Evolutionary conservation across 2,888 invertebrate genomes (phyloP).

Genomic region (Coelogynopora nodosa): DNA sequence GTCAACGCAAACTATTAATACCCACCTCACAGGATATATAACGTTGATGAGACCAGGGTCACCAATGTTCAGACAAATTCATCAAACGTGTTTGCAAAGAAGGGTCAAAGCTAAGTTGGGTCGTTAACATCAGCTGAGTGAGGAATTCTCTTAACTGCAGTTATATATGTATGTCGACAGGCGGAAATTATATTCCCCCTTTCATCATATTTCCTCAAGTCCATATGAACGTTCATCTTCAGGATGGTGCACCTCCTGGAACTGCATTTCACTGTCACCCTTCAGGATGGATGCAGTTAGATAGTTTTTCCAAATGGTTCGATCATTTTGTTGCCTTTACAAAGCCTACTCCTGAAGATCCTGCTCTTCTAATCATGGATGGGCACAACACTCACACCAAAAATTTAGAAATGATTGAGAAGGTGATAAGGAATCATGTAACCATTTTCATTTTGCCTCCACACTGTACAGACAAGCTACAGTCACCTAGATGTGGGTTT

Average conservation of each 20-base stretch:
- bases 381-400: slow-evolving; percentile 55
- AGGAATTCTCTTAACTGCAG: slow-evolving; percentile 48
- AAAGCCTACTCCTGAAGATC: slow-evolving; percentile 50
- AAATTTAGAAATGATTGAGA: slow-evolving; percentile 53
- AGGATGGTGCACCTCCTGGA: slow-evolving; percentile 53
- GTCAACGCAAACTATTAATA: slow-evolving; percentile 6
- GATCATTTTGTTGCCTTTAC: slow-evolving; percentile 56
- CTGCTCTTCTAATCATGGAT: slow-evolving; percentile 56
- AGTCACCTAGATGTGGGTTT: slow-evolving; percentile 51
- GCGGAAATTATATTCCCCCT: slow-evolving; percentile 49
- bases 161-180: slow-evolving; percentile 49
- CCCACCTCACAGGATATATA: slow-evolving; percentile 43
- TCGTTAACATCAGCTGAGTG: slow-evolving; percentile 47
- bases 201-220: slow-evolving; percentile 53
- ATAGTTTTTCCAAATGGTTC: slow-evolving; percentile 52
- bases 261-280: slow-evolving; percentile 52
- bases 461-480: slow-evolving; percentile 55
- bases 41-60: slow-evolving; percentile 48
- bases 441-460: slow-evolving; percentile 57
- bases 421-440: slow-evolving; percentile 54
- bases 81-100: slow-evolving; percentile 22
- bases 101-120: slow-evolving; percentile 6
- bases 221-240: slow-evolving; percentile 52
- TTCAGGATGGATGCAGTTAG: slow-evolving; percentile 45
- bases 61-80: slow-evolving; percentile 47